These are phyloP conservation scores for Caenorhabditis tropicalis DNA, from an alignment of 1,140 invertebrate species.

Conservation along the genomic window DNA sequence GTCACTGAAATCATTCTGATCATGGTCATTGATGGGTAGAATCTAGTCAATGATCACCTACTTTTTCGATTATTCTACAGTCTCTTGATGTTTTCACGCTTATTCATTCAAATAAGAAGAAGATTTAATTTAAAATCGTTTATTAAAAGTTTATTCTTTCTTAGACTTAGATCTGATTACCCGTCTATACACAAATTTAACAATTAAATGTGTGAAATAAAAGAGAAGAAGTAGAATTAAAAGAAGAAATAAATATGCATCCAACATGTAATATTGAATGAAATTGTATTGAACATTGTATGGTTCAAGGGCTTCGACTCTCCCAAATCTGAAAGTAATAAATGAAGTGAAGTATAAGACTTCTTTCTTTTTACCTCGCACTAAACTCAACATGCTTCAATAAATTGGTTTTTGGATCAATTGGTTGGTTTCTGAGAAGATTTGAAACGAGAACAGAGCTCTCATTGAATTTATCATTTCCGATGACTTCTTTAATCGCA, in stretches of 20 bases:
- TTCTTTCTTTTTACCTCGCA: background rate
- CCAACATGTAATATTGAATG: background rate
- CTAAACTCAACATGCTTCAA: slow-evolving; percentile 12
- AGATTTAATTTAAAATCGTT: too few relatives aligned
- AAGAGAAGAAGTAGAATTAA: background rate
- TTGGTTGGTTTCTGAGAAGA: background rate
- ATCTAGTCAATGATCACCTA: background rate
- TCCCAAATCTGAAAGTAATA: background rate
- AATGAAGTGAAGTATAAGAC: background rate
- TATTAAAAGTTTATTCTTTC: background rate
- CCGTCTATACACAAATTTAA: background rate
- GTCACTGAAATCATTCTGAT: background rate
- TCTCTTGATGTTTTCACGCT: too few relatives aligned
- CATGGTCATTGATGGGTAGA: background rate
- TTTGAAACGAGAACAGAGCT: background rate
- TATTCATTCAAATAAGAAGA: too few relatives aligned
- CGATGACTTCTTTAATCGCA: background rate
- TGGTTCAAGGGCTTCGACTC: background rate
- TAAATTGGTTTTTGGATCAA: slow-evolving; percentile 3
- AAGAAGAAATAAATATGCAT: background rate
- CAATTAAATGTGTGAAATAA: background rate
- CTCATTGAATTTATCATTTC: background rate
- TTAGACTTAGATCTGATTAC: background rate
- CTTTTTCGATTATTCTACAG: too few relatives aligned
- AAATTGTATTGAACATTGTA: background rate